Conservation (phyloP, 2,113 vertebrate species). For the Vidua chalybeata region DNA sequence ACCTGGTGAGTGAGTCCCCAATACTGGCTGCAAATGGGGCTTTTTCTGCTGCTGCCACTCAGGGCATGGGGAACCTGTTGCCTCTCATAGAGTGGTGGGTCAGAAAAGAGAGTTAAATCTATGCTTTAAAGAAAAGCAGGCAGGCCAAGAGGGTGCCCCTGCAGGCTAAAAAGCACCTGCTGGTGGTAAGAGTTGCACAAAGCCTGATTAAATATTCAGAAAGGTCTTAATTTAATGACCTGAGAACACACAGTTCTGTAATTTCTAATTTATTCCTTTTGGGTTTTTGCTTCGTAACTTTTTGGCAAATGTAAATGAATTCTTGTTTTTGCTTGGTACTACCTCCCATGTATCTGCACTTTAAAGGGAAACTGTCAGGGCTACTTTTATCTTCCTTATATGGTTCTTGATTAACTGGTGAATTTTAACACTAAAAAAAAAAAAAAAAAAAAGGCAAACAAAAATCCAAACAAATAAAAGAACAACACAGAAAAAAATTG, state of each 20-base stretch:
- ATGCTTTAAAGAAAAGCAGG: background rate
- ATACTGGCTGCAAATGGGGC: accelerated
- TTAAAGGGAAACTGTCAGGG: background rate
- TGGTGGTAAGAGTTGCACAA: background rate
- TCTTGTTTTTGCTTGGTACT: background rate
- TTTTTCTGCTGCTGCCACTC: background rate
- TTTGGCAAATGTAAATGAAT: background rate
- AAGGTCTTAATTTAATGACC: background rate
- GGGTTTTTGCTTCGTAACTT: background rate
- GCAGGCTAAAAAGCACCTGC: background rate
- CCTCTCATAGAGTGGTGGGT: background rate
- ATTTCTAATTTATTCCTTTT: background rate
- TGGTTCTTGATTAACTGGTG: background rate
- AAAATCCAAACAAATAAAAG: background rate
- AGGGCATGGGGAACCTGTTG: background rate
- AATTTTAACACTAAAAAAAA: background rate
- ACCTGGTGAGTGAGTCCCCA: background rate
- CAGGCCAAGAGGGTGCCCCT: background rate
- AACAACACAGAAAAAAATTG: background rate
- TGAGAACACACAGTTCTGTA: background rate
- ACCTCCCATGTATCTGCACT: background rate
- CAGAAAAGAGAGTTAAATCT: background rate
- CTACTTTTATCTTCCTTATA: background rate
- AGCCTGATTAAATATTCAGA: background rate
- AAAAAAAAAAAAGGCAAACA: background rate